Conservation (phyloP, 1,140 invertebrate genomes). For the Hycleus cichorii region DNA sequence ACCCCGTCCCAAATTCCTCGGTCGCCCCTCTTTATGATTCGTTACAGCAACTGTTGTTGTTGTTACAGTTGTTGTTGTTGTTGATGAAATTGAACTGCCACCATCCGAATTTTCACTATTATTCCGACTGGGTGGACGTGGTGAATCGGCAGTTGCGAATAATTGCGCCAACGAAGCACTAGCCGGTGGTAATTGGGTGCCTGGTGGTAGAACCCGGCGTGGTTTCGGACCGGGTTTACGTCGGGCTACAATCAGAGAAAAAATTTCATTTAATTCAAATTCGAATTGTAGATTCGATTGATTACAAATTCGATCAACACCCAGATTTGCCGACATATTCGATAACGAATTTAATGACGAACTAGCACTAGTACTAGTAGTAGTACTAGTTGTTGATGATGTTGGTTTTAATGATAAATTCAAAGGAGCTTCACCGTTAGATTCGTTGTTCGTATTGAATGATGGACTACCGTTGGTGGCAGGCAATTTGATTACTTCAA, state of each 20-base stretch:
- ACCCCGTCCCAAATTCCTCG: slow-evolving; percentile 72
- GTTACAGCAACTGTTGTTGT: slow-evolving; percentile 30
- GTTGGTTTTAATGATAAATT: slow-evolving; percentile 73
- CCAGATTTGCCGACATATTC: slow-evolving; percentile 45
- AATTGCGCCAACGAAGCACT: slow-evolving; percentile 48
- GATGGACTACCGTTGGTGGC: slow-evolving; percentile 43
- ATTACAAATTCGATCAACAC: slow-evolving; percentile 49
- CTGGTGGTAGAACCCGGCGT: slow-evolving; percentile 54
- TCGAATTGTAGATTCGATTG: no score
- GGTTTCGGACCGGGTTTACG: slow-evolving; percentile 67
- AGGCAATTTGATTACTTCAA: slow-evolving; percentile 71
- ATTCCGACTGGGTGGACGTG: slow-evolving; percentile 47
- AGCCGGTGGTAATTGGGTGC: slow-evolving; percentile 39
- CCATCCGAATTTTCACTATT: slow-evolving; percentile 39
- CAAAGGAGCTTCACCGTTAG: slow-evolving; percentile 62
- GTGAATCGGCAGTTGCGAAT: slow-evolving; percentile 50
- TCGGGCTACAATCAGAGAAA: slow-evolving; percentile 49
- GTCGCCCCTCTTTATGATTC: slow-evolving; percentile 61
- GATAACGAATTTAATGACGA: slow-evolving; percentile 50
- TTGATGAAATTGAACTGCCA: slow-evolving; percentile 54
- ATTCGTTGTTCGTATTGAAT: slow-evolving; percentile 29
- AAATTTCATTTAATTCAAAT: neutral
- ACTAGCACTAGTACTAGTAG: slow-evolving; percentile 43
- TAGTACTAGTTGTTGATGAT: slow-evolving; percentile 56
- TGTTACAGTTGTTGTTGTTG: slow-evolving; percentile 15